Evolutionary conservation across 2,797 vertebrate species (phyloP).

Genomic region (Crocodylus rhombifer): DNA sequence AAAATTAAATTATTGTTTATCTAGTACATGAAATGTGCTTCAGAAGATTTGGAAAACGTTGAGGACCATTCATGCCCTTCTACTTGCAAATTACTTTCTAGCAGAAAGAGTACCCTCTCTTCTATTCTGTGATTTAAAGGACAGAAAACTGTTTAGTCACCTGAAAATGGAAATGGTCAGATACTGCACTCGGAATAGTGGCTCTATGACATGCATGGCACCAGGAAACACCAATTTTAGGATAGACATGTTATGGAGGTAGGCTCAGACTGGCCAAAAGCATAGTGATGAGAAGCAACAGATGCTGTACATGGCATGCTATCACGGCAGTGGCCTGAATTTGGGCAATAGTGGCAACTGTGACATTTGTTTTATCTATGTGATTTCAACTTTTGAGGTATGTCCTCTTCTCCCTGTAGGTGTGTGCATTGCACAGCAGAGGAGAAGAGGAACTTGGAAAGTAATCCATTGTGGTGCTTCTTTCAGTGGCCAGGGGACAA

Average conservation of each 20-base stretch:
- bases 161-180: not conserved
- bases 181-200: not conserved
- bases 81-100: not conserved
- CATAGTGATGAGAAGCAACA: not conserved
- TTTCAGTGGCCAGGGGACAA: not conserved
- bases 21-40: not conserved
- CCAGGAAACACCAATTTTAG: not conserved
- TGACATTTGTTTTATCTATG: not conserved
- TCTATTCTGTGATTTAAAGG: not conserved
- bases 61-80: not conserved
- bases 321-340: rapidly evolving
- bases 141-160: not conserved
- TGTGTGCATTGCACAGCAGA: not conserved
- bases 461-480: not conserved
- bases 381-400: not conserved
- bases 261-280: not conserved
- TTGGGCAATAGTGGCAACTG: not conserved
- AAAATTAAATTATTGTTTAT: not conserved
- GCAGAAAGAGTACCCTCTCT: rapidly evolving
- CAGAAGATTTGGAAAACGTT: not conserved
- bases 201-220: not conserved
- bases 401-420: not conserved
- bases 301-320: not conserved
- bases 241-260: not conserved
- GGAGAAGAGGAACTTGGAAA: not conserved